Base-by-base conservation (phyloP, 1,140 invertebrate genomes). In the Drosophila busckii region DNA sequence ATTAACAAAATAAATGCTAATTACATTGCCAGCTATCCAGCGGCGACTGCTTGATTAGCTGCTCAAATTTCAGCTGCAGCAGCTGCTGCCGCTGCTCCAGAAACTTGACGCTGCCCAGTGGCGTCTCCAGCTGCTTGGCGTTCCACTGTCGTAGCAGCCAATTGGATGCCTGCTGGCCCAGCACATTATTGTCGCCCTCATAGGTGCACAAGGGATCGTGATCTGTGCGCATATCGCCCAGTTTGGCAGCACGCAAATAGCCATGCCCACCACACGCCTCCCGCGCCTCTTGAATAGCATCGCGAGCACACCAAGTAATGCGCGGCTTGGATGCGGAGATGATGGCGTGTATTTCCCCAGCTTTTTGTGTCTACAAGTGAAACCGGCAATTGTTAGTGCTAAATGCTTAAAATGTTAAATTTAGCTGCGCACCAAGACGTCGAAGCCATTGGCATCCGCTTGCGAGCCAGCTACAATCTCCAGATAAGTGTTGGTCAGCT, bases 121-220 rank as follows among this genome's bases (percentile, higher is more conserved):
- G 93, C 9, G 92, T 91, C 32, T 90, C 89, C 9, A 87, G 75
- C 1, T 89, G 56, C 4, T 89, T 86, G 22, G 87, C 88, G 15
- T 28, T 60, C 90, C 91, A 93, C 69, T 94, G 90, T 22, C 90
- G 90, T 19, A 97, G 75, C 28, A 97, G 88, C 93, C 94, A 96
- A 87, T 98, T 98, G 84, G 94, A 95, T 0, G 96, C 93, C 90
- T 99, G 97, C 85, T 98, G 97, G 5, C 96, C 91, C 3, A 99
- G 89, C 26, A 99, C 96, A 88, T 97, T 97, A 88, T 97, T 98
- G 87, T 99, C 97, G 3, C 97, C 97, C 89, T 99, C 97, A 75
- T 98, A 98, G 0, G 97, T 98, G 62, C 93, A 94, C 65, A 95
- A 96, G 0, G 96, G 94, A 89, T 99, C 97, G 88, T 97, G 93